Evolutionary conservation across 2,888 invertebrate species (phyloP).

Genomic region (Eristalis arbustorum): DNA sequence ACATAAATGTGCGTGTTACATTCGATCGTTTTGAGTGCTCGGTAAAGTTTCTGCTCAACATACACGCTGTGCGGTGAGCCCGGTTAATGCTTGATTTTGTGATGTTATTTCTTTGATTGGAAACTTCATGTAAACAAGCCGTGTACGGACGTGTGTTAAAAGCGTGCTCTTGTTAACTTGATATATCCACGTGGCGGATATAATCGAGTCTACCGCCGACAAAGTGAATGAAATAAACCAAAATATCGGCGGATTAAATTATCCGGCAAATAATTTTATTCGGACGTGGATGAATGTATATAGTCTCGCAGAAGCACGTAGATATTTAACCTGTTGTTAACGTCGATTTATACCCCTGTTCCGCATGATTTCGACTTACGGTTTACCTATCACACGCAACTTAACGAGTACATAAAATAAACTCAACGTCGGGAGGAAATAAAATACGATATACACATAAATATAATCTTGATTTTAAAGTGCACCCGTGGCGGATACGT

Average conservation of each 20-base stretch:
- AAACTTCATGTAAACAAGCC: not conserved
- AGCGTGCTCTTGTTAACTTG: not conserved
- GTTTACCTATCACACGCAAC: not conserved
- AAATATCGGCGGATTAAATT: not conserved
- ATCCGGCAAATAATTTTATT: not conserved
- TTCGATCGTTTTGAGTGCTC: conserved; percentile 4
- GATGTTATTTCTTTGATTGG: not conserved
- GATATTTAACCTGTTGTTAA: conserved; percentile 65
- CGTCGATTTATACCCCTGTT: conserved; percentile 55
- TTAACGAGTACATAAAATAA: not conserved
- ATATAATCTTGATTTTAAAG: not conserved
- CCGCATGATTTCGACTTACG: conserved; percentile 7
- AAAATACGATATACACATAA: not conserved
- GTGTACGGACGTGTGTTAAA: not conserved
- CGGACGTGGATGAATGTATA: conserved; percentile 26
- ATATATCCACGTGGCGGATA: not conserved
- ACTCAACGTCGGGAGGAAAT: not conserved
- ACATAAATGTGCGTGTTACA: conserved; percentile 39
- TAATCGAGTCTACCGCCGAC: not conserved
- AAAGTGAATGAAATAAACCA: not conserved
- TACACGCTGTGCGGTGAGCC: not conserved
- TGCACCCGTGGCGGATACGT: not conserved
- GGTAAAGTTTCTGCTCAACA: conserved; percentile 10
- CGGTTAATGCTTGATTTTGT: not conserved
- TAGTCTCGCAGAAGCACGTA: conserved; percentile 4